Base-by-base conservation (phyloP, 1,140 invertebrate genomes). In the Zaprionus ornatus region DNA sequence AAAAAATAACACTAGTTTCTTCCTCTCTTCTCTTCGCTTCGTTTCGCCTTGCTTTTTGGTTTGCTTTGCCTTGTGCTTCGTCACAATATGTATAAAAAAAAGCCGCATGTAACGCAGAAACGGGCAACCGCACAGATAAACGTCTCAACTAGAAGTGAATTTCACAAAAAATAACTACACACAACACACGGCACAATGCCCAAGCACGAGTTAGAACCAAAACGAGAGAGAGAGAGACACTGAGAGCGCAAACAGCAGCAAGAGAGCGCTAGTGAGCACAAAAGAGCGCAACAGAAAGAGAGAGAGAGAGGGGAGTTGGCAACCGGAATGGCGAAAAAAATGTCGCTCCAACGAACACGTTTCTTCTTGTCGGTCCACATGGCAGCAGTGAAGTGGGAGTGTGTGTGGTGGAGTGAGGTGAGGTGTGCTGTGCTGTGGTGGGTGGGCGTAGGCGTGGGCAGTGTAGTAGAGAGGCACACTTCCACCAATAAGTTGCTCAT, bases 111-210 rank as follows among this genome's bases (percentile, higher is more conserved):
- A 50, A 23, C 45, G 21, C 10, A 4, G 45, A 23, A 50, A 50
- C 17, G 75, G 72, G 60, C 86, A 79, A 90, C 82, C 90, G 90
- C 84, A 77, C 86, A 85, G 90, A 85, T 79, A 86, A 90, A 91
- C 80, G 85, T 91, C 77, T 91, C 90, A 91, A 90, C 82, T 86
- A 63, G 79, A 91, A 91, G 78, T 91, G 90, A 91, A 90, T 71
- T 77, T 69, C 25, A 77, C n/a, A 64, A 35, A 73, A 76, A 50
- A 62, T 71, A n/a, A 45, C 40, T 4, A 45, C 40, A 45, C 68
- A 56, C 79, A n/a, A n/a, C n/a, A 90, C 72, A 37, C 12, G 35
- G 13, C 40, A 54, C 75, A 77, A 37, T 70, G 37, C 62, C 57
- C 45, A 90, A 90, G 86, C 82, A 90, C 67, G 85, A 86, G 76